These are phyloP conservation scores for Rosalia funebris DNA, from an alignment of 2,888 invertebrate genomes.

Conservation along the genomic window DNA sequence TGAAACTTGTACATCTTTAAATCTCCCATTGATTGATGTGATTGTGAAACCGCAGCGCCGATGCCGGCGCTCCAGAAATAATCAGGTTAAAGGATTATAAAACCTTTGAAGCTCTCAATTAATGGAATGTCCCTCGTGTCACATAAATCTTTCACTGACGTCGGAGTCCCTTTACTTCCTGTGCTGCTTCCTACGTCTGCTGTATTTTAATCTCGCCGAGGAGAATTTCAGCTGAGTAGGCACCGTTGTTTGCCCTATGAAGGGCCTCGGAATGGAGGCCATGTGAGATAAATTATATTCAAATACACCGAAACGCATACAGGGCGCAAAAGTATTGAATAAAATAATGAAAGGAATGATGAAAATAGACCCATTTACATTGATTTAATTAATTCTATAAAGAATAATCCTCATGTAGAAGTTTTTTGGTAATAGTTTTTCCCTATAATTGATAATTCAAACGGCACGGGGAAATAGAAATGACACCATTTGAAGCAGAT, in stretches of 20 bases:
- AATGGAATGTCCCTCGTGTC: constrained; percentile 20
- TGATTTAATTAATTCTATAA: no score
- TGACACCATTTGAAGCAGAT: no score
- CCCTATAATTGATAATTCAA: no score
- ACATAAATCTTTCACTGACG: constrained; percentile 11
- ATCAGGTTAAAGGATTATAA: constrained; percentile 26
- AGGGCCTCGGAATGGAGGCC: no score
- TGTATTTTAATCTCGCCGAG: not conserved
- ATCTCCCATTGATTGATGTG: constrained; percentile 24
- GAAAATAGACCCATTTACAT: no score
- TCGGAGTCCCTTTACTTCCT: constrained; percentile 1
- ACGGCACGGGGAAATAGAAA: no score
- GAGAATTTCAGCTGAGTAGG: not conserved
- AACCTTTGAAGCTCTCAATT: constrained; percentile 15
- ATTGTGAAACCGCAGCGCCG: constrained; percentile 17
- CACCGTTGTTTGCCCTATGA: not conserved
- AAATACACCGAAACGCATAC: no score
- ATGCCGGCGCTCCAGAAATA: constrained; percentile 17
- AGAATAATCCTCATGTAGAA: no score
- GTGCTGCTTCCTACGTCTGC: not conserved
- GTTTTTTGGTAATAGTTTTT: no score
- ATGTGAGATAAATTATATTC: no score
- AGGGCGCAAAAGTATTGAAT: no score
- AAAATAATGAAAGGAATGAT: no score
- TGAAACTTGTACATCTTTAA: constrained; percentile 25